Conservation (phyloP, 92 coral and sea anemone species). For the Blastomussa wellsi region DNA sequence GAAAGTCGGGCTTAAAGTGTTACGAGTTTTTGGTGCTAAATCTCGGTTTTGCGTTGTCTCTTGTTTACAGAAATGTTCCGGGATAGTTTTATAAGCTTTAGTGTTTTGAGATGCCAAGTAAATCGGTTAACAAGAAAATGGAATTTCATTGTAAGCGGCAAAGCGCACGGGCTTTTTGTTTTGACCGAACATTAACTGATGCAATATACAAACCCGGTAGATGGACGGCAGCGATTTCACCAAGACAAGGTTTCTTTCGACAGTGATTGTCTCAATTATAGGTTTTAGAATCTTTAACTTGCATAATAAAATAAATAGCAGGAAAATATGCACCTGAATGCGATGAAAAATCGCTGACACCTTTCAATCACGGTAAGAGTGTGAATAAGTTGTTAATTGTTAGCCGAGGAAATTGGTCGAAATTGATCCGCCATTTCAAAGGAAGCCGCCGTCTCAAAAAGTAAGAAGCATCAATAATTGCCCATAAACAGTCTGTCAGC, state of each 20-base stretch:
- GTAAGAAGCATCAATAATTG: constrained; percentile 78
- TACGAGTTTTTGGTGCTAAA: background rate
- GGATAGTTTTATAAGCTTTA: constrained; percentile 3
- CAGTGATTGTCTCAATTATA: constrained; percentile 42
- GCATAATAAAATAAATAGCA: constrained; percentile 76
- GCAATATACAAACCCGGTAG: constrained; percentile 18
- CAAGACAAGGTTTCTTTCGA: background rate
- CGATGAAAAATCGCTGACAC: constrained; percentile 69
- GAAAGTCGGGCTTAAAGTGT: constrained; percentile 30
- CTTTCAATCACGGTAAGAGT: constrained; percentile 82
- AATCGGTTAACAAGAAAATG: constrained; percentile 2
- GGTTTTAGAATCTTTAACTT: constrained; percentile 54
- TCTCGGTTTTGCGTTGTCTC: constrained; percentile 10
- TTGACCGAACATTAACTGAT: background rate
- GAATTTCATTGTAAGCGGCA: constrained; percentile 21
- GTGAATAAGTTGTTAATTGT: constrained; percentile 93
- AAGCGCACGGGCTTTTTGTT: constrained; percentile 15
- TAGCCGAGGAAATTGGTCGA: constrained; percentile 98
- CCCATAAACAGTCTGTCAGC: constrained; percentile 70
- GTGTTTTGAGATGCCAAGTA: constrained; percentile 2
- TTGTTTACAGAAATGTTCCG: constrained; percentile 15
- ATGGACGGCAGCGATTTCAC: background rate
- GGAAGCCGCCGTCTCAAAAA: constrained; percentile 80
- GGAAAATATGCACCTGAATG: constrained; percentile 63
- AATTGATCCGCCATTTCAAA: constrained; percentile 93